Evolutionary conservation across 1,140 invertebrate genomes (phyloP).

Genomic region (Apis mellifera): Amel_HAv3.1 CM009938.2:4779501-4780000

Average conservation of each 20-base stretch:
- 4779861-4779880: background rate
- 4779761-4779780: background rate
- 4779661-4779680: too few species aligned
- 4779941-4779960: background rate
- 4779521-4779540: too few species aligned
- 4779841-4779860: background rate
- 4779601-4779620: too few species aligned
- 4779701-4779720: too few species aligned
- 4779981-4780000: constrained; percentile 23
- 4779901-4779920: background rate
- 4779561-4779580: too few species aligned
- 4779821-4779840: background rate
- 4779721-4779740: too few species aligned
- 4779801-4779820: background rate
- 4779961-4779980: constrained; percentile 21
- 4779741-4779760: background rate
- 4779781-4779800: background rate
- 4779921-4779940: background rate
- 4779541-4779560: too few species aligned
- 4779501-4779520: too few species aligned
- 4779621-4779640: too few species aligned
- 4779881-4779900: background rate
- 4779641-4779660: too few species aligned
- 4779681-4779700: too few species aligned
- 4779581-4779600: too few species aligned